Evolutionary conservation across 2,888 invertebrate genomes (phyloP).

Genomic region (Drosophila recens): DNA sequence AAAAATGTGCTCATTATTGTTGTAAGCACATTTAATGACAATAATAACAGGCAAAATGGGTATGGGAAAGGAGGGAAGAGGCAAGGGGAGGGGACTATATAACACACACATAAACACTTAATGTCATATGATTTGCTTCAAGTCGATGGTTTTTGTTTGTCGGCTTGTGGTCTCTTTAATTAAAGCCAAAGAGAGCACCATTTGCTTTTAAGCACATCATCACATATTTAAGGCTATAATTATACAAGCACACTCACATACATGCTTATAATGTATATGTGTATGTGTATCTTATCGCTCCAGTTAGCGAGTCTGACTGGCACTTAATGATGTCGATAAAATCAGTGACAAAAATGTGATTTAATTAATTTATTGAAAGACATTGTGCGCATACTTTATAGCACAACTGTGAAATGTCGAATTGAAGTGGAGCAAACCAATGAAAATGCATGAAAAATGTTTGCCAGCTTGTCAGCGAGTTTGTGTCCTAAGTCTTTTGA

Average conservation of each 20-base stretch:
- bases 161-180: constrained; percentile 60
- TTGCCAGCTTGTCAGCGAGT: constrained; percentile 37
- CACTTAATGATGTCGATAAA: constrained; percentile 46
- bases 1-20: constrained; percentile 57
- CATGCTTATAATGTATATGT: not conserved
- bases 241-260: constrained; percentile 19
- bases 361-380: constrained; percentile 65
- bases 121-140: constrained; percentile 57
- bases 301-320: constrained; percentile 18
- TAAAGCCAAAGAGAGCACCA: constrained; percentile 30
- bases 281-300: constrained; percentile 27
- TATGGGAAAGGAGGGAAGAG: too few species aligned
- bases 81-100: constrained; percentile 1
- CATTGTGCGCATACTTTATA: constrained; percentile 24
- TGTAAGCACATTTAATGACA: constrained; percentile 62
- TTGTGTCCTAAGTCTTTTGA: constrained; percentile 68
- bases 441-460: constrained; percentile 37
- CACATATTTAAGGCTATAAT: constrained; percentile 29
- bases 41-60: constrained; percentile 47
- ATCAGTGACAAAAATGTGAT: constrained; percentile 61
- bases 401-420: constrained; percentile 43
- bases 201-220: constrained; percentile 41
- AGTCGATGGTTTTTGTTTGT: constrained; percentile 29
- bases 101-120: constrained; percentile 55
- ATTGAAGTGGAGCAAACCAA: constrained; percentile 38